phyloP scores from a whole-genome alignment of 1,140 invertebrate species.

The Agrilus planipennis region DNA sequence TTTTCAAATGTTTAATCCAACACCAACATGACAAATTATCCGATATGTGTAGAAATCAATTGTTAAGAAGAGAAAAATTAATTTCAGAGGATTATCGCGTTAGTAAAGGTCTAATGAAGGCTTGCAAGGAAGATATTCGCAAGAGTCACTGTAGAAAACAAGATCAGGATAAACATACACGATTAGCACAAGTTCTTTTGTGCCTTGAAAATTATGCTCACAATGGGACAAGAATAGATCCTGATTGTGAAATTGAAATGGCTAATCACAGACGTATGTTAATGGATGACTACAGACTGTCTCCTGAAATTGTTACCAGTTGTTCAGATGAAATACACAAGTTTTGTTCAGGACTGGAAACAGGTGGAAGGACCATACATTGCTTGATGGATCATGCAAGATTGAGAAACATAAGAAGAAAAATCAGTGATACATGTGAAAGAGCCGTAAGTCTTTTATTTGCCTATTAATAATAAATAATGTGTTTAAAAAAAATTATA shows the following conservation, averaged over 20 bases:
- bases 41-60: slow-evolving; percentile 67
- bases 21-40: slow-evolving; percentile 65
- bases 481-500: slow-evolving; percentile 8
- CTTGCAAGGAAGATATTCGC: slow-evolving; percentile 85
- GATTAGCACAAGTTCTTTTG: slow-evolving; percentile 80
- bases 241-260: slow-evolving; percentile 78
- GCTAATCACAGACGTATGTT: slow-evolving; percentile 79
- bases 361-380: slow-evolving; percentile 83
- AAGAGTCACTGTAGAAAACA: slow-evolving; percentile 62
- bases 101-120: slow-evolving; percentile 73
- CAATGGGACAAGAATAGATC: slow-evolving; percentile 57
- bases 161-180: slow-evolving; percentile 68
- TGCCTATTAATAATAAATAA: background rate
- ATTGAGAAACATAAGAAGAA: slow-evolving; percentile 43
- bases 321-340: slow-evolving; percentile 77
- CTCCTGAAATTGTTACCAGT: slow-evolving; percentile 79
- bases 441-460: slow-evolving; percentile 42
- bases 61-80: slow-evolving; percentile 73
- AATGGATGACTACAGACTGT: slow-evolving; percentile 86
- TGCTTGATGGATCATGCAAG: slow-evolving; percentile 89
- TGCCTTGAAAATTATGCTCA: slow-evolving; percentile 82
- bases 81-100: slow-evolving; percentile 86
- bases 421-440: slow-evolving; percentile 54
- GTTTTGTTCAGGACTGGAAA: slow-evolving; percentile 55
- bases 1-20: slow-evolving; percentile 86